Evolutionary conservation across 2,888 invertebrate genomes (phyloP), one percentile per base, ranked within the genome.

Genomic region (Epinotia bilunana): DNA sequence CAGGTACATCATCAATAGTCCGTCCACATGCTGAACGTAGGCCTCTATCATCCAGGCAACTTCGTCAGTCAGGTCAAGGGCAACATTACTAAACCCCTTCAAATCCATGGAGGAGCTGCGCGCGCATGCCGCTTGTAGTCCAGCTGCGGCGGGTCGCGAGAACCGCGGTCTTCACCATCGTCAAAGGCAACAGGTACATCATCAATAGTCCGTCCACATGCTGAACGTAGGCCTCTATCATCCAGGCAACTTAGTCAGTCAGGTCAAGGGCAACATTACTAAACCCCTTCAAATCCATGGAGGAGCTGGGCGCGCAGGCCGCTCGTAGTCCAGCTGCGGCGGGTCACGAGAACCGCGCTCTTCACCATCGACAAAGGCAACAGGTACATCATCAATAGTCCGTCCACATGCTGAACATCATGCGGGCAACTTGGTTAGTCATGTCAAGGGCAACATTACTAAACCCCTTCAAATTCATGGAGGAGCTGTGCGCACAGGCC

Each of bases 361-460:
- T 96, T 97, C 80, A 97, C 97, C 84, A 98, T 99, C 78, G 99
- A 99, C 88, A 96, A 96, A 78, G 99, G 98, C 63, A 99, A 99
- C 49, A 53, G 46, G 61, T 61, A 20, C 13, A 0, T 3, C 28
- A 28, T 33, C 33, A 33, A 33, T 33, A 7, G 33, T 33, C 33
- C 33, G 33, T 33, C 7, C 7, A 6, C 33, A 23, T 33, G 33
- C 6, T 33, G 7, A 33, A 7, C 33, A 33, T 33, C 33, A 33
- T 33, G 7, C 33, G 7, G 6, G 7, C 7, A 33, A 33, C 33
- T 33, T 33, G 33, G 33, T 6, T 33, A 7, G 33, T 33, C 33
- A 33, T 6, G 33, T 33, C 33, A 33, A 33, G 6, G 33, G 7
- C 33, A 33, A 33, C 33, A 33, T 7, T 33, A 7, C 23, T 28